Conservation (phyloP, 2,797 vertebrate species). For the Acanthopagrus latus region DNA sequence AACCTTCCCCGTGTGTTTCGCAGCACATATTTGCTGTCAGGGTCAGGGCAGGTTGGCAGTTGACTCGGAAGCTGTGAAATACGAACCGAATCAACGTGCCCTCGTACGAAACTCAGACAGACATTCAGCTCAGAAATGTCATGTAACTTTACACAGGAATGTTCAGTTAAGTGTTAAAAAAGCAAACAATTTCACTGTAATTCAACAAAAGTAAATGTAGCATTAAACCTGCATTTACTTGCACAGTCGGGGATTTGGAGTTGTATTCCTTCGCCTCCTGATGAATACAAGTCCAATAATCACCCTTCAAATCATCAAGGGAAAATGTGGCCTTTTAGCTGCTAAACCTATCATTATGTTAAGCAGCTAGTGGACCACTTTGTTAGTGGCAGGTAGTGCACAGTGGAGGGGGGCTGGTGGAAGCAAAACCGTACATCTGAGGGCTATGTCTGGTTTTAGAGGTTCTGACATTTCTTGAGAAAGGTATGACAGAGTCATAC, state of each 20-base stretch:
- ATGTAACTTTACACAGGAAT: neutral
- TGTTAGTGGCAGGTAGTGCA: neutral
- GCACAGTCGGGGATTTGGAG: neutral
- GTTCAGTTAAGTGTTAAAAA: neutral
- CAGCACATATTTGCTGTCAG: neutral
- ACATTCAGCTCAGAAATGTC: neutral
- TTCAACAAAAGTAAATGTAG: neutral
- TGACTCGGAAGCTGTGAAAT: constrained; percentile 17
- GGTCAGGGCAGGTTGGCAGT: constrained; percentile 1
- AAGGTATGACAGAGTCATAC: constrained; percentile 13
- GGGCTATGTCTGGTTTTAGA: neutral
- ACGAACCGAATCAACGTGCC: neutral
- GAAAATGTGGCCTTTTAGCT: neutral
- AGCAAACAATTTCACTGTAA: neutral
- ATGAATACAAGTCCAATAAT: neutral
- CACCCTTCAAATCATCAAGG: neutral
- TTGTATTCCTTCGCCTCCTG: neutral
- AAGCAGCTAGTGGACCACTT: neutral
- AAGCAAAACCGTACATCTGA: neutral
- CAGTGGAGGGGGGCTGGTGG: neutral
- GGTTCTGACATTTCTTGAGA: constrained; percentile 4
- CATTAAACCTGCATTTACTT: neutral
- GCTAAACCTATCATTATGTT: neutral
- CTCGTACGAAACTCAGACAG: neutral
- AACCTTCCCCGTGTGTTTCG: neutral